These are phyloP conservation scores for Leuctra nigra DNA, from an alignment of 2,888 invertebrate species.

Conservation along the genomic window DNA sequence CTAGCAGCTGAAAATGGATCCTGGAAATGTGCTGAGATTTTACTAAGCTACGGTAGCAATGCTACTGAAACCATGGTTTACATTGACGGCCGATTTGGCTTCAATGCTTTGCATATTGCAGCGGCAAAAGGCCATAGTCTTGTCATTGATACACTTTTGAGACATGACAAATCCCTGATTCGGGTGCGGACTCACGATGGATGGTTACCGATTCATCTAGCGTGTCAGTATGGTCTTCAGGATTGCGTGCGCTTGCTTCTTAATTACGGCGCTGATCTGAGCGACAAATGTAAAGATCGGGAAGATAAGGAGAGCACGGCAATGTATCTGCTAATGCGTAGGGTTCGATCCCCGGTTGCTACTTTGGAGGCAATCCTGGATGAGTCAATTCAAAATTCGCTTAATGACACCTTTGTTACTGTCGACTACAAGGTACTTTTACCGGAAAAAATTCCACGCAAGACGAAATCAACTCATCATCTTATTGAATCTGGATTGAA, in stretches of 20 bases:
- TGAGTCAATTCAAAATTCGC: background rate
- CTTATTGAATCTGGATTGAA: too few species aligned
- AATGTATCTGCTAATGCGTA: conserved; percentile 36
- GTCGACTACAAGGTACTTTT: conserved; percentile 44
- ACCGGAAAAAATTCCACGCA: too few species aligned
- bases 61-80: conserved; percentile 42
- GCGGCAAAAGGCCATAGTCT: conserved; percentile 41
- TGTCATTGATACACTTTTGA: conserved; percentile 41
- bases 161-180: conserved; percentile 40
- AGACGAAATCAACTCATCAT: too few species aligned
- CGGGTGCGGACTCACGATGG: conserved; percentile 24
- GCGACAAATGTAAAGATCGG: conserved; percentile 35
- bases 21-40: conserved; percentile 42
- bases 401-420: conserved; percentile 35
- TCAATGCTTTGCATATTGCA: conserved; percentile 46
- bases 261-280: background rate
- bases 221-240: conserved; percentile 50
- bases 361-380: background rate
- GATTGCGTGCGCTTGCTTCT: conserved; percentile 46
- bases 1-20: conserved; percentile 50
- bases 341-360: conserved; percentile 7
- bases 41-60: conserved; percentile 44
- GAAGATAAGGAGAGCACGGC: conserved; percentile 37
- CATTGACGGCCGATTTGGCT: conserved; percentile 41
- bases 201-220: conserved; percentile 6